Base-by-base conservation (phyloP, 2,113 vertebrate species). In the Alethe castanea region DNA sequence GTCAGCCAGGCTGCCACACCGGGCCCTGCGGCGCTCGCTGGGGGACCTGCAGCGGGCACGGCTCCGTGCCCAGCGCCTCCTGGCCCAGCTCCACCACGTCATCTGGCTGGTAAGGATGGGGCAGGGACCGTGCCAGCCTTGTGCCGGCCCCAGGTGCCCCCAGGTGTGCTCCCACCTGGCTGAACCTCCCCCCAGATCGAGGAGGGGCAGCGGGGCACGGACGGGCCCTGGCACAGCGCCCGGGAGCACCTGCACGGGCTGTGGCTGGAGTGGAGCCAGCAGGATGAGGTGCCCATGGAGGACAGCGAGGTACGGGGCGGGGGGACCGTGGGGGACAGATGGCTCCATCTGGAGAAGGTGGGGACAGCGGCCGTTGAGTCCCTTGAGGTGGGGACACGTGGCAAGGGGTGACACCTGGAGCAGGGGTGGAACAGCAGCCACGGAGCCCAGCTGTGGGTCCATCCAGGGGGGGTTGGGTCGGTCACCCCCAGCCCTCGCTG, bases 21-120 rank as follows among this genome's bases (percentile, higher is more conserved):
- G 98, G 29, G 99, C 98, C 0, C 98, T 98, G 38, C 97, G 98
- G 71, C 98, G 98, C 61, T 99, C 99, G 4, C 96, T 99, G 81
- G 91, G 92, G 6, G 98, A 98, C 72, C 98, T 99, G 85, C 97
- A 84, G 35, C 90, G 95, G 15, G 98, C 98, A 88, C 98, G 97
- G 61, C 98, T 97, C 44, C 74, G 95, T 3, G 97, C 98, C 33
- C 98, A 98, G 65, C 87, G 94, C 0, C 66, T 97, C 3, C 95
- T 99, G 56, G 64, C 96, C 45, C 98, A 98, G 94, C 98, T 99
- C 59, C 98, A 98, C 95, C 98, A 95, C 53, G 95, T 98, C 11
- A 96, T 99, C 47, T 97, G 98, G 87, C 97, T 99, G 98, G 98
- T 99, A 96, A 97, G 98, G 88, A 35, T 0, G 14, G 1, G 8